A percentile compares a stretch with the other conserved stretches of the same genome.
Conservation (phyloP, 2,888 invertebrate genomes). For the Catotricha subobsoleta region DNA sequence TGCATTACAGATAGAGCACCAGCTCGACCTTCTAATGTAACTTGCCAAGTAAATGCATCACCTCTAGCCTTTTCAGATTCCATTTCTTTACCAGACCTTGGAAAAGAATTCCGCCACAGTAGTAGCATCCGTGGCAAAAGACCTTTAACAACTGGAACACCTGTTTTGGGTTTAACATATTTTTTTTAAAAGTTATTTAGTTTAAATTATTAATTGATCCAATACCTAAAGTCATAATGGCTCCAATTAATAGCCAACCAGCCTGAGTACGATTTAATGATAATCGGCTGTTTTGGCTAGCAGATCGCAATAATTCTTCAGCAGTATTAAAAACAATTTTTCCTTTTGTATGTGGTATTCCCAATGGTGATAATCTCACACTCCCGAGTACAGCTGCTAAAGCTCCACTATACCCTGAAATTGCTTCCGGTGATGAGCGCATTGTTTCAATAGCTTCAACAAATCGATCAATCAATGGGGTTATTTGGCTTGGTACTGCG, state of each 20-base stretch:
- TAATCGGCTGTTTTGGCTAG: constrained; percentile 88
- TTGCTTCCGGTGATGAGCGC: constrained; percentile 74
- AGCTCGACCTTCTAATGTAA: constrained; percentile 88
- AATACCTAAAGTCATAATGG: constrained; percentile 82
- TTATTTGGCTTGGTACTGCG: constrained; percentile 86
- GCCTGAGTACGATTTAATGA: constrained; percentile 91
- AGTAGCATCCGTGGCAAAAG: constrained; percentile 83
- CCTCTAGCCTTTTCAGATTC: constrained; percentile 92
- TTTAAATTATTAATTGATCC: constrained; percentile 26
- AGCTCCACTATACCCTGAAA: constrained; percentile 82
- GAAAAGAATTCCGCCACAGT: constrained; percentile 95
- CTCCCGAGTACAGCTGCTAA: constrained; percentile 87
- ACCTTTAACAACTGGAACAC: constrained; percentile 81
- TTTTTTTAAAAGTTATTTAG: background rate
- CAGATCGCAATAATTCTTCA: constrained; percentile 87
- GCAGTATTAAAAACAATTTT: constrained; percentile 95
- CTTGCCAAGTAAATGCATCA: constrained; percentile 98
- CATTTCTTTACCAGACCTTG: constrained; percentile 86
- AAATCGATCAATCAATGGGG: constrained; percentile 80
- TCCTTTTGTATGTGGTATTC: constrained; percentile 91
- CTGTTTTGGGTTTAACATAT: background rate
- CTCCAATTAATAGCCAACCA: constrained; percentile 92
- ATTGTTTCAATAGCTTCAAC: constrained; percentile 76
- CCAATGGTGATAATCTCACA: constrained; percentile 72
- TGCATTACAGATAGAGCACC: constrained; percentile 93